Evolutionary conservation across 2,888 invertebrate genomes (phyloP).

Genomic region (Drosophila differens): DNA sequence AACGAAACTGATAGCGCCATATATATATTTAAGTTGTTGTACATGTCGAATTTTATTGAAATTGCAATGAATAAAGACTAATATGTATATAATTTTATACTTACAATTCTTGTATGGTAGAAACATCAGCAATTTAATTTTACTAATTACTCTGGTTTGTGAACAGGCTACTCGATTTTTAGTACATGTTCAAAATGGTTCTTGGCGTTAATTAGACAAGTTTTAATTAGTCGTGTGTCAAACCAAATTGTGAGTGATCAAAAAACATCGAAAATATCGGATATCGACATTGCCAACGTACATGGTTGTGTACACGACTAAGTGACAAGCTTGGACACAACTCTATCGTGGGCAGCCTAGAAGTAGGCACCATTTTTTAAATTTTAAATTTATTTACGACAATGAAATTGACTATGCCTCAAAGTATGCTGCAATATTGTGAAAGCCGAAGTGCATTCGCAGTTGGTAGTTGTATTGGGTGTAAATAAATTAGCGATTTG

Average conservation of each 20-base stretch:
- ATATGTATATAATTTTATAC: constrained; percentile 15
- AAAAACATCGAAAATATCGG: constrained; percentile 6
- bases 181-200: neutral
- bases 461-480: neutral
- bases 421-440: constrained; percentile 17
- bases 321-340: neutral
- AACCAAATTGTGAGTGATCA: neutral
- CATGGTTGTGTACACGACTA: constrained; percentile 5
- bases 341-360: neutral
- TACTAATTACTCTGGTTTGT: neutral
- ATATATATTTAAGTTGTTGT: constrained; percentile 54
- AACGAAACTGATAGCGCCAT: constrained; percentile 32
- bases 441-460: neutral
- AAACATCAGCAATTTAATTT: neutral
- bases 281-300: neutral
- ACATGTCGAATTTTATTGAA: constrained; percentile 39
- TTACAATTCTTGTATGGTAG: neutral
- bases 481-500: neutral
- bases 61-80: constrained; percentile 53
- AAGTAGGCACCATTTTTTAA: constrained; percentile 17
- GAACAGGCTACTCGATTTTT: neutral
- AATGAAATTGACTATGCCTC: neutral
- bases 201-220: neutral
- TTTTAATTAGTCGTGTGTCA: neutral
- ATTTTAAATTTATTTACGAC: neutral